These are phyloP conservation scores for Sula dactylatra DNA, from an alignment of 2,113 vertebrate species.

Conservation along the genomic window DNA sequence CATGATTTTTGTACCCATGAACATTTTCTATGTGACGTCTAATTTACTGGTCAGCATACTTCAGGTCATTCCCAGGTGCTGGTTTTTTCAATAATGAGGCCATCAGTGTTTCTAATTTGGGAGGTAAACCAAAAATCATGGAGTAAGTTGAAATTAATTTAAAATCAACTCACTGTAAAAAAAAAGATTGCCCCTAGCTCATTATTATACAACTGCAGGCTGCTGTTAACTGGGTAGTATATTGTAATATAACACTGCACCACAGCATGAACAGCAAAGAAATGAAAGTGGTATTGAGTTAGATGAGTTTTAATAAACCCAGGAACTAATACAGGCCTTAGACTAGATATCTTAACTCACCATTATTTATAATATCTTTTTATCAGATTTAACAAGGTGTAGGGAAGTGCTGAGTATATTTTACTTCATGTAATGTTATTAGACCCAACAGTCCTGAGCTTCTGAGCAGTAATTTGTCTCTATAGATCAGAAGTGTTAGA, in stretches of 20 bases:
- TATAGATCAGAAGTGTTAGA: neutral
- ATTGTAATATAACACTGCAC: neutral
- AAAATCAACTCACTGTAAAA: neutral
- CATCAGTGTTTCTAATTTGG: neutral
- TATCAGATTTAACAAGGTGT: neutral
- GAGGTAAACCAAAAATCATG: neutral
- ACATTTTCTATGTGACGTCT: neutral
- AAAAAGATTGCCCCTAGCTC: neutral
- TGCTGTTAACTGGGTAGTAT: neutral
- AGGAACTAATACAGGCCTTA: neutral
- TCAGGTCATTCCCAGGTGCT: neutral
- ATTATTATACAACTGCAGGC: neutral
- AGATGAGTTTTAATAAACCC: constrained; percentile 3
- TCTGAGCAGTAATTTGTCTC: neutral
- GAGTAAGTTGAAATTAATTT: neutral
- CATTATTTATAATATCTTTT: neutral
- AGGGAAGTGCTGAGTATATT: neutral
- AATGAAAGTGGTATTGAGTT: neutral
- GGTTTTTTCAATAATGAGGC: neutral
- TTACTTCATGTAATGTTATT: neutral
- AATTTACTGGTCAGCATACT: neutral
- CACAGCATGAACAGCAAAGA: neutral
- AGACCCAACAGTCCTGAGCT: neutral
- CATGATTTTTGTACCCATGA: neutral
- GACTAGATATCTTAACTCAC: neutral